Percentiles rank a stretch among this genome's conserved stretches.
Conservation (phyloP, 2,888 invertebrate genomes). For the Panzeria rudis region DNA sequence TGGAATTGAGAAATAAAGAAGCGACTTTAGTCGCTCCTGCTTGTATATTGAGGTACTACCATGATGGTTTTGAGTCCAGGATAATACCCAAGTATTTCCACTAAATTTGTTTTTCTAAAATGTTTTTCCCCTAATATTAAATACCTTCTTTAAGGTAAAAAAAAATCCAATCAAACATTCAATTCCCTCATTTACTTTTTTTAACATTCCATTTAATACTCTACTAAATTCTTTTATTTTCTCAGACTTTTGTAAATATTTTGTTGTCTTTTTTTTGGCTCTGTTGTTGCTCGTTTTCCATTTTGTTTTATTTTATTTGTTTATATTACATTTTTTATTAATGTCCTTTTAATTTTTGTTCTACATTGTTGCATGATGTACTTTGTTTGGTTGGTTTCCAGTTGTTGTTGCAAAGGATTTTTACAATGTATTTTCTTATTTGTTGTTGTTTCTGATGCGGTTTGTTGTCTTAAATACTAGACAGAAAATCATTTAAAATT, state of each 20-base stretch:
- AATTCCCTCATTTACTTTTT: background rate
- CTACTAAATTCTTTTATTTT: slow-evolving; percentile 6
- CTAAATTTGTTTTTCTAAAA: too few relatives aligned
- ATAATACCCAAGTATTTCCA: too few relatives aligned
- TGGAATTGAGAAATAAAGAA: too few relatives aligned
- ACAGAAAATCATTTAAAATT: slow-evolving; percentile 70
- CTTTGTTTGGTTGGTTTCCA: slow-evolving; percentile 24
- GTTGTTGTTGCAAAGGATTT: slow-evolving; percentile 17
- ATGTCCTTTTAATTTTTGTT: slow-evolving; percentile 69
- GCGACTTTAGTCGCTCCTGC: too few relatives aligned
- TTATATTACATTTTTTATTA: slow-evolving; percentile 61
- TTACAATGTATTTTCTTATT: slow-evolving; percentile 19
- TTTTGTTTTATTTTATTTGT: slow-evolving; percentile 42
- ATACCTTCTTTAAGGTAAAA: background rate
- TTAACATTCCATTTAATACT: background rate
- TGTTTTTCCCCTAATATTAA: too few relatives aligned
- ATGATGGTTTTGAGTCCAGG: too few relatives aligned
- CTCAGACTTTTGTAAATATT: background rate
- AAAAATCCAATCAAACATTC: background rate
- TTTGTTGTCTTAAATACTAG: slow-evolving; percentile 65
- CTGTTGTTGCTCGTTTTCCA: slow-evolving; percentile 12
- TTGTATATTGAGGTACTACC: too few relatives aligned
- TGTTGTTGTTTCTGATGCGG: slow-evolving; percentile 46
- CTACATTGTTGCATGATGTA: slow-evolving; percentile 6
- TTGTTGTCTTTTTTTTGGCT: slow-evolving; percentile 7